Evolutionary conservation across 2,888 invertebrate species (phyloP).

Genomic region (Eucriotettix oculatus): DNA sequence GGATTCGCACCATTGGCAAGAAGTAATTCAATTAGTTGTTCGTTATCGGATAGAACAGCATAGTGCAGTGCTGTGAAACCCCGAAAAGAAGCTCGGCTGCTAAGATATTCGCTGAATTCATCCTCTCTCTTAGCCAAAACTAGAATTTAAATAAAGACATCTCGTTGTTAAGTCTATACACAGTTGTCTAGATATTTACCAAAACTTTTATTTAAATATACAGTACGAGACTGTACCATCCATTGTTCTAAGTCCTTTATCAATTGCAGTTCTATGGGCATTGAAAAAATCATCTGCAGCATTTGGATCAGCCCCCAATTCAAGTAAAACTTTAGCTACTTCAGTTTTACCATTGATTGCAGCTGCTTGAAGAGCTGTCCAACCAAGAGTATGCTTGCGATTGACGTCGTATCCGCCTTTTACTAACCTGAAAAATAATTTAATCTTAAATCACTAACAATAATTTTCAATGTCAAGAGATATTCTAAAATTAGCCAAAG

Average conservation of each 20-base stretch:
- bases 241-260: conserved; percentile 51
- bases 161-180: neutral
- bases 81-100: conserved; percentile 55
- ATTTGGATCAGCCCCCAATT: conserved; percentile 67
- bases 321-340: conserved; percentile 40
- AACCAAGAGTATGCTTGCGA: conserved; percentile 57
- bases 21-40: conserved; percentile 41
- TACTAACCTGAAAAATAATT: conserved; percentile 17
- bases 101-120: conserved; percentile 59
- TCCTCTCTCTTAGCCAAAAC: conserved; percentile 52
- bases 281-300: conserved; percentile 58
- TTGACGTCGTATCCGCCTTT: conserved; percentile 42
- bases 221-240: conserved; percentile 27
- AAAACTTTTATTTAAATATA: neutral
- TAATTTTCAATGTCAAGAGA: no score
- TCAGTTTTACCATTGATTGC: conserved; percentile 55
- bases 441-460: no score
- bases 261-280: conserved; percentile 44
- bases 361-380: conserved; percentile 76
- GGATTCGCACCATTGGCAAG: conserved; percentile 61
- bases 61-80: conserved; percentile 83
- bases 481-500: no score
- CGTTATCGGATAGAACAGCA: conserved; percentile 60
- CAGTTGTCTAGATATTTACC: neutral
- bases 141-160: neutral